Base-by-base conservation (phyloP, 2,888 invertebrate genomes). In the Hydrotaea diabolus region DNA sequence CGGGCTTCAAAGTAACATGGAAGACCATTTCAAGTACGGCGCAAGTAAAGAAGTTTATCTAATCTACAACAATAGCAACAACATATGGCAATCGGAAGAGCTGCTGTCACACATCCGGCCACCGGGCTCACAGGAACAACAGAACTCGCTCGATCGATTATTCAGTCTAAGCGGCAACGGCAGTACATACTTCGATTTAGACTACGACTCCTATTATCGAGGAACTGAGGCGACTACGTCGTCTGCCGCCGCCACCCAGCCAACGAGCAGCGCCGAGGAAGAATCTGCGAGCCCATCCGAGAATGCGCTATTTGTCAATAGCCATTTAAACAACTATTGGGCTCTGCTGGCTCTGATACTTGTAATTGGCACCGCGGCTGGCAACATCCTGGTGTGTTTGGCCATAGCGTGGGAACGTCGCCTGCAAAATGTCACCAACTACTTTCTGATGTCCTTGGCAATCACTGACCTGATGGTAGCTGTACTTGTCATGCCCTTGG, bases 401-500 rank as follows among this genome's bases (percentile, higher is more conserved):
- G 98, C 99, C 26, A 98, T 99, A 89, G 95, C 96, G 86, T 95
- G 97, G 95, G 98, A 99, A 91, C 94, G 97, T 79, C 94, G 98
- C 17, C 93, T 99, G 83, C 98, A 99, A 93, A 99, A 98, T 93
- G 98, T 98, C 83, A 99, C 98, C 89, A 99, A 99, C 93, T 98
- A 98, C 92, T 99, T 99, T 91, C 94, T 99, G 89, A 96, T 98
- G 95, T 98, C 98, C 5, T 93, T 99, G 90, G 98, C 98, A 76
- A 96, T 98, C 87, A 98, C 98, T 15, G 99, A 99, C 93, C 94
- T 98, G 71, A 95, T 99, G 93, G 98, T 99, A 1, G 98, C 98
- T 59, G 94, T 98, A 26, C 93, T 98, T 87, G 99, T 99, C 86
- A 99, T 99, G 99, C 99, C 99, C 0, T 93, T 98, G 86, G 97